Base-by-base conservation (phyloP, 1,140 invertebrate genomes). In the Leptopilina clavipes region DNA sequence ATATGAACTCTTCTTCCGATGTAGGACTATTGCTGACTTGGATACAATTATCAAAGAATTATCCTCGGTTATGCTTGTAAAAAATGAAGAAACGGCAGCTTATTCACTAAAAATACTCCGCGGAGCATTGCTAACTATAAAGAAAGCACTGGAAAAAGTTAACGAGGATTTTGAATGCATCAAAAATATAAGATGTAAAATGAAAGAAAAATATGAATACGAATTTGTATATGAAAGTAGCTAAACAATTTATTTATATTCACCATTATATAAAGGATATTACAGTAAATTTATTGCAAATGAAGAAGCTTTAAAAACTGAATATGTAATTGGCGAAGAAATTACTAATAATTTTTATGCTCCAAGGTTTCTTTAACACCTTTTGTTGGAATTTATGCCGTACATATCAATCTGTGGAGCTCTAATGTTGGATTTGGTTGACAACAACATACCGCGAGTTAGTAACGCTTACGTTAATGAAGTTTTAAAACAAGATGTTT, bases 381-480 rank as follows among this genome's bases (percentile, higher is more conserved):
- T 79, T 5, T n/a, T 72, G 9, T 40, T 17, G 8, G 71, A 45
- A 14, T 74, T 65, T 37, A 72, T 79, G 72, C 72, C 78, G 1
- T 79, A 79, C 14, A 48, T 71, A 12, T 8, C 72, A 56, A 43
- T 72, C 11, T 79, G 78, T 72, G 71, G 65, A 12, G 18, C 65
- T 3, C 18, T 76, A 17, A 12, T 71, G 37, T 19, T 79, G 9
- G 52, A 76, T 59, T 0, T 71, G 0, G 17, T 78, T 2, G 73
- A 65, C 52, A 1, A 6, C 1, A 72, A 48, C 18, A 72, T 76
- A 54, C 71, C 78, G 17, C 40, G 75, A 74, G n/a, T 79, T 1
- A 76, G 43, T 22, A 79, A 79, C 37, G 75, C 75, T 3, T 79
- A 75, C n/a, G 56, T 79, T 5, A n/a, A n/a, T n/a, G 72, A 79